Conservation (phyloP, 2,888 invertebrate genomes). For the Gisinianus flammeolus region DNA sequence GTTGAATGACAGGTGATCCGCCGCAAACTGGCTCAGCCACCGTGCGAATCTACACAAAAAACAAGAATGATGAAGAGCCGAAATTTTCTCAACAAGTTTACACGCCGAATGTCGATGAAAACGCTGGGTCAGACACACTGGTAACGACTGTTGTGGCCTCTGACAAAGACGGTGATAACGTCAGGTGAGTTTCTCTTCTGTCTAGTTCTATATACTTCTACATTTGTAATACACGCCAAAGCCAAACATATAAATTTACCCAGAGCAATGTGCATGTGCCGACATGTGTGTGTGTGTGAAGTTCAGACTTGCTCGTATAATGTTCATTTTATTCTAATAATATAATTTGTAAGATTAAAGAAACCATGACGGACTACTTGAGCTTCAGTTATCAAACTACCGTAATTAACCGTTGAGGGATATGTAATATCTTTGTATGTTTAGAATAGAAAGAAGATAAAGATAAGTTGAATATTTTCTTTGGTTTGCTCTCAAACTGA, state of each 20-base stretch:
- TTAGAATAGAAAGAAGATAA: background rate
- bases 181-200: slow-evolving; percentile 72
- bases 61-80: slow-evolving; percentile 97
- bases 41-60: slow-evolving; percentile 94
- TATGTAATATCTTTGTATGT: background rate
- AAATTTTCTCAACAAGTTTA: slow-evolving; percentile 96
- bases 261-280: too few relatives aligned
- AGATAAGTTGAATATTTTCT: background rate
- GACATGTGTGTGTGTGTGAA: too few relatives aligned
- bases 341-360: background rate
- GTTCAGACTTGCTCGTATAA: too few relatives aligned
- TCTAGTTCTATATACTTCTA: background rate
- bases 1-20: slow-evolving; percentile 71
- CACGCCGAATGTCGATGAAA: slow-evolving; percentile 94
- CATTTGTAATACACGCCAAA: too few relatives aligned
- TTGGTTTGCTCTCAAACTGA: background rate
- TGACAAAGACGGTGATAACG: slow-evolving; percentile 96
- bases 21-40: slow-evolving; percentile 91
- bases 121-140: slow-evolving; percentile 91
- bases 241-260: too few relatives aligned
- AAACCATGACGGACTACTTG: background rate
- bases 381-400: background rate
- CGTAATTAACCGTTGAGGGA: background rate
- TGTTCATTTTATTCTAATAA: background rate
- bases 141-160: slow-evolving; percentile 94